Evolutionary conservation across 2,888 invertebrate species (phyloP).

Genomic region (Drosophila peninsularis): DNA sequence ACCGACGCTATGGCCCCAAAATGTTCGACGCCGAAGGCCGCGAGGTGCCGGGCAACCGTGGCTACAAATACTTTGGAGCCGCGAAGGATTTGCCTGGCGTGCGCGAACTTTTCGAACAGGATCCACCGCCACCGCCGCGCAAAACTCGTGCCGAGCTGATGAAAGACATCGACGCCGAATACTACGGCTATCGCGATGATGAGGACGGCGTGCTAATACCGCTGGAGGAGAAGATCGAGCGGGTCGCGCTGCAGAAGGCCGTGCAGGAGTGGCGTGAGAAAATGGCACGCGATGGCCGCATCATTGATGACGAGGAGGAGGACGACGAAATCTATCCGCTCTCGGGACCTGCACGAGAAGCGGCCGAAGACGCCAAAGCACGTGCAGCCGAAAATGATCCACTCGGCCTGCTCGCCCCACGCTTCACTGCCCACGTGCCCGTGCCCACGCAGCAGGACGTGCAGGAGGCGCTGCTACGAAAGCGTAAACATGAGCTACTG

Average conservation of each 20-base stretch:
- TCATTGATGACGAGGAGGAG: constrained; percentile 90
- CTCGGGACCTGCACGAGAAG: constrained; percentile 78
- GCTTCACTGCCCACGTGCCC: constrained; percentile 93
- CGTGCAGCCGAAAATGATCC: constrained; percentile 75
- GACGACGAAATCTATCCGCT: constrained; percentile 86
- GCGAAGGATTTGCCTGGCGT: constrained; percentile 99
- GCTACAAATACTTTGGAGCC: constrained; percentile 99
- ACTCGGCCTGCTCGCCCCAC: constrained; percentile 85
- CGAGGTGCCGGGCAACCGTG: constrained; percentile 98
- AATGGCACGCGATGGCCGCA: constrained; percentile 87
- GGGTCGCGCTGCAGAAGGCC: constrained; percentile 87
- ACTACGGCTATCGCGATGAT: constrained; percentile 99
- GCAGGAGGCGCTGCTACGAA: constrained; percentile 94
- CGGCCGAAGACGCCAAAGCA: constrained; percentile 65
- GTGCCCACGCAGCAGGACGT: constrained; percentile 98
- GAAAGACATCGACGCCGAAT: constrained; percentile 99
- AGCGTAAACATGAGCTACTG: constrained; percentile 96
- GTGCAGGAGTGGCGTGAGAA: constrained; percentile 90
- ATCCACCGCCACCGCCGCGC: constrained; percentile 94
- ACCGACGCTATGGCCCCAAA: constrained; percentile 94
- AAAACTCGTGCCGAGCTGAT: constrained; percentile 98
- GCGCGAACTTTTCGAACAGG: constrained; percentile 98
- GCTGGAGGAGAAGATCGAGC: constrained; percentile 92
- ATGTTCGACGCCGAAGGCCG: constrained; percentile 97
- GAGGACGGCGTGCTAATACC: constrained; percentile 98